A percentile compares a stretch with the other conserved stretches of the same genome.
Evolutionary conservation across 2,888 invertebrate genomes (phyloP).

Genomic region (Eristalis pertinax): DNA sequence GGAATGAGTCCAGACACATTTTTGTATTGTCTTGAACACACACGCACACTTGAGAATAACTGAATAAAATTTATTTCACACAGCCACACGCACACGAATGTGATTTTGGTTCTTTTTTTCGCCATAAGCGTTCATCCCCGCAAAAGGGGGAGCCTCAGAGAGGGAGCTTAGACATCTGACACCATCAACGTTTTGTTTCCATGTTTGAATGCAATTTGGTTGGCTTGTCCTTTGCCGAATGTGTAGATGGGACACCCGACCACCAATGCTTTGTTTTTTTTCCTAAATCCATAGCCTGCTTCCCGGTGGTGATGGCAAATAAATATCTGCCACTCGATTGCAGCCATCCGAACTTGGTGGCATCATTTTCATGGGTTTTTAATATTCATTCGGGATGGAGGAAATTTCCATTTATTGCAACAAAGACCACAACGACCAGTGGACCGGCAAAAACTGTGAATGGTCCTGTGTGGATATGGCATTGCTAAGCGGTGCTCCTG

Average conservation of each 20-base stretch:
- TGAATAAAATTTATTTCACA: slow-evolving; percentile 10
- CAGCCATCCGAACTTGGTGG: not conserved
- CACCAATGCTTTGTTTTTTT: not conserved
- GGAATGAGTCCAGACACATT: not conserved
- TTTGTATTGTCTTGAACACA: not conserved
- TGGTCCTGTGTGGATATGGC: not conserved
- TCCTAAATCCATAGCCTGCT: not conserved
- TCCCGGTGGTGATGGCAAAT: slow-evolving; percentile 5
- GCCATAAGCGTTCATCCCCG: not conserved
- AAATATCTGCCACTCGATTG: not conserved
- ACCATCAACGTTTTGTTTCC: slow-evolving; percentile 21
- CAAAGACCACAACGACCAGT: not conserved
- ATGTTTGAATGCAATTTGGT: slow-evolving; percentile 2
- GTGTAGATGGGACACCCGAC: not conserved
- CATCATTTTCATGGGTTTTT: slow-evolving; percentile 9
- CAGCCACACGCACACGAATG: not conserved
- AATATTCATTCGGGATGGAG: slow-evolving; percentile 14
- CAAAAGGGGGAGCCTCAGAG: not conserved
- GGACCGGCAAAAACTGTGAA: not conserved
- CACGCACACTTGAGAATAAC: not conserved
- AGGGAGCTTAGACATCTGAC: slow-evolving; percentile 12
- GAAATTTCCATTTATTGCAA: slow-evolving; percentile 21
- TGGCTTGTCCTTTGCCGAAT: not conserved
- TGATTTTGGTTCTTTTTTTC: not conserved
- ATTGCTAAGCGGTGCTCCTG: not conserved